Conservation (phyloP, 2,113 vertebrate genomes). For the Nycticryphes semicollaris region DNA sequence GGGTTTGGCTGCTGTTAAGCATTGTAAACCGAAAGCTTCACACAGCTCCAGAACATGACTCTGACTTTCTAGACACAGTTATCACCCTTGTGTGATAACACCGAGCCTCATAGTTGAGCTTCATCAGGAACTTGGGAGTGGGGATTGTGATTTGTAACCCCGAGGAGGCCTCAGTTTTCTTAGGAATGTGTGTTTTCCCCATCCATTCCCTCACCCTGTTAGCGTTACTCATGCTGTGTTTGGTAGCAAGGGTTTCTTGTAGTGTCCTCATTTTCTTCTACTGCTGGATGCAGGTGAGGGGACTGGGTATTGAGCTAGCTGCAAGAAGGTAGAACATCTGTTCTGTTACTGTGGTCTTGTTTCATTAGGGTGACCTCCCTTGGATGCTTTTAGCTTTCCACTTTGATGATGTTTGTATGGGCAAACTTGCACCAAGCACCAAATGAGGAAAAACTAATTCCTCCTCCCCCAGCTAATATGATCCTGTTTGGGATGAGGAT, state of each 20-base stretch:
- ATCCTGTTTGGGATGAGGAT: background rate
- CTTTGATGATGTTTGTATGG: background rate
- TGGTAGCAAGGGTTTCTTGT: background rate
- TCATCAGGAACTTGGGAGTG: background rate
- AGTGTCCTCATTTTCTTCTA: background rate
- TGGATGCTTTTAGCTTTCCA: background rate
- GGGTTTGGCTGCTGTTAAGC: background rate
- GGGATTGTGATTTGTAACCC: background rate
- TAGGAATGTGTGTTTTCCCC: background rate
- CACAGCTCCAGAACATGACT: background rate
- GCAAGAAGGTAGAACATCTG: background rate
- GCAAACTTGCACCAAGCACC: background rate
- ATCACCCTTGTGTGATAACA: background rate
- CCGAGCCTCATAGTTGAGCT: background rate
- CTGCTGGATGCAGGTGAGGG: background rate
- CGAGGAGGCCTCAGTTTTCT: background rate
- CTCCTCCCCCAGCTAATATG: background rate
- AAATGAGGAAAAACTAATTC: background rate
- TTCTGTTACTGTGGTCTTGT: background rate
- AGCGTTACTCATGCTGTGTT: background rate
- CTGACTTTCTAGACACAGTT: background rate
- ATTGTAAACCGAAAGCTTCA: background rate
- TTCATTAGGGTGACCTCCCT: background rate
- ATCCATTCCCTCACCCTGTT: rapidly evolving
- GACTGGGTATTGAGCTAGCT: background rate